These are phyloP conservation scores for Sebastes fasciatus DNA, from an alignment of 2,113 vertebrate genomes.

Conservation along the genomic window DNA sequence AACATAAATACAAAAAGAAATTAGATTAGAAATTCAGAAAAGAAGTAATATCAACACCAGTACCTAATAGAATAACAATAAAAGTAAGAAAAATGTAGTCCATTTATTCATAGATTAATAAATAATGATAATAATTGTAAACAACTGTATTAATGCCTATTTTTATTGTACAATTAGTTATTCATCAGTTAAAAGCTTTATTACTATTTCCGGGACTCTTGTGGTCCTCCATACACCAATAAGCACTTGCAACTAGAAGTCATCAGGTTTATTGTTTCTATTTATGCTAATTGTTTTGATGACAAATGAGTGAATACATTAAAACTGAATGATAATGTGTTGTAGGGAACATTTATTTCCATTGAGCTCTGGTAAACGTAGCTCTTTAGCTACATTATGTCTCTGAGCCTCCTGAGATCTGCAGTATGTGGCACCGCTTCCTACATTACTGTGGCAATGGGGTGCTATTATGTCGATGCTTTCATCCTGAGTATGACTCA, in stretches of 20 bases:
- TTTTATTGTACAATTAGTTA: too few relatives aligned
- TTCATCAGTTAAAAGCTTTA: too few relatives aligned
- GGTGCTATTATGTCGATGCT: constrained; percentile 13
- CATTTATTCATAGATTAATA: too few relatives aligned
- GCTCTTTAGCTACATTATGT: background rate
- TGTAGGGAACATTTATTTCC: background rate
- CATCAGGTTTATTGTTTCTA: background rate
- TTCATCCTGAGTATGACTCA: constrained; percentile 11
- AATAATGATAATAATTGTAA: too few relatives aligned
- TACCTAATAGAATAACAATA: too few relatives aligned
- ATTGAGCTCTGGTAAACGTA: constrained; percentile 1
- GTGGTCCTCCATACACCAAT: background rate
- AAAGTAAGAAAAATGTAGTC: too few relatives aligned
- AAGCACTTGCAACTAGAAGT: background rate
- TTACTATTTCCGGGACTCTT: too few relatives aligned
- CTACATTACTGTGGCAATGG: constrained; percentile 9
- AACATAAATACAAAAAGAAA: too few relatives aligned
- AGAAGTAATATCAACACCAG: too few relatives aligned
- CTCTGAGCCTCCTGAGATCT: background rate
- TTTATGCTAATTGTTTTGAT: background rate
- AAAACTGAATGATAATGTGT: too few relatives aligned
- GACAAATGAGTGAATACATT: background rate
- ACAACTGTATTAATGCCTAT: too few relatives aligned
- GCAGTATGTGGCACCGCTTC: background rate
- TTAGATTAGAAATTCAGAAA: too few relatives aligned